phyloP scores from a whole-genome alignment of 2,888 invertebrate species.

The Callimorpha dominula region DNA sequence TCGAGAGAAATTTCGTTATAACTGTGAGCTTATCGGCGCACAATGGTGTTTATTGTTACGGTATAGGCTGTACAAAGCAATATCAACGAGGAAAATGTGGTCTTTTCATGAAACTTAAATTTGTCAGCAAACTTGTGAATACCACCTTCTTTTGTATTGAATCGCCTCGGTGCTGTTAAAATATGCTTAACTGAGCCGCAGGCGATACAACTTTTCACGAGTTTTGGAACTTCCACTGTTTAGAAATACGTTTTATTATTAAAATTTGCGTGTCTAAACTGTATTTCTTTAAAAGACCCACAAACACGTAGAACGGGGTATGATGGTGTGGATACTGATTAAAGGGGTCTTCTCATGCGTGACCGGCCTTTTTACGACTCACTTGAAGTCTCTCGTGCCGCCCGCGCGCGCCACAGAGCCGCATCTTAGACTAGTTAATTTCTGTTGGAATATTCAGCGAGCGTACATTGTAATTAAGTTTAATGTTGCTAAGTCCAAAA shows the following conservation, averaged over 20 bases:
- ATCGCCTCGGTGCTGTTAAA: slow-evolving; percentile 45
- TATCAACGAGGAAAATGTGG: slow-evolving; percentile 54
- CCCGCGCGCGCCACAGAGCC: slow-evolving; percentile 31
- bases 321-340: slow-evolving; percentile 45
- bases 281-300: slow-evolving; percentile 13
- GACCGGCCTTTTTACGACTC: slow-evolving; percentile 55
- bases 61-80: slow-evolving; percentile 47
- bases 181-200: slow-evolving; percentile 45
- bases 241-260: slow-evolving; percentile 33
- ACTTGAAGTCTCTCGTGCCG: slow-evolving; percentile 52
- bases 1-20: slow-evolving; percentile 48
- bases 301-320: slow-evolving; percentile 34
- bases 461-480: slow-evolving; percentile 57
- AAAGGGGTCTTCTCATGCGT: slow-evolving; percentile 46
- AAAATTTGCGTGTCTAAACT: slow-evolving; percentile 7
- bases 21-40: slow-evolving; percentile 45
- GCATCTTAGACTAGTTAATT: slow-evolving; percentile 58
- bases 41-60: slow-evolving; percentile 59
- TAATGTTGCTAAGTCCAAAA: slow-evolving; percentile 56
- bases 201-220: slow-evolving; percentile 45
- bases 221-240: slow-evolving; percentile 35
- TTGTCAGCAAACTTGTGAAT: slow-evolving; percentile 43
- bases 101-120: slow-evolving; percentile 56
- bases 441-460: slow-evolving; percentile 58
- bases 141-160: slow-evolving; percentile 41